A percentile compares a stretch with the other conserved stretches of the same genome.
These are phyloP conservation scores for Artibeus jamaicensis DNA, from an alignment of 2,797 vertebrate genomes.

Conservation along the genomic window DNA sequence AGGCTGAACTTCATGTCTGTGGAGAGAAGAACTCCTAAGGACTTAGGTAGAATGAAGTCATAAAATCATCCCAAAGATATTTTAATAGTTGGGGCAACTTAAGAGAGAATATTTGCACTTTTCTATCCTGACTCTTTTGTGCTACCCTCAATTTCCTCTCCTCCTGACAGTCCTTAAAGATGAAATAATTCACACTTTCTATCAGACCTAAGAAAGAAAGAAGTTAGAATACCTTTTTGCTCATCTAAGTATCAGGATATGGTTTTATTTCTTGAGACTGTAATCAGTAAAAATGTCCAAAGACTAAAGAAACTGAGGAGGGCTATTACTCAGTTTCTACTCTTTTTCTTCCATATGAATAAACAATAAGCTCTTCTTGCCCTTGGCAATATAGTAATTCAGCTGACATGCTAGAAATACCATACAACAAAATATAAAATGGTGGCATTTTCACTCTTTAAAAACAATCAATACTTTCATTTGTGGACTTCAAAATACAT, in stretches of 20 bases:
- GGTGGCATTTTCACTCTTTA: slow-evolving; percentile 61
- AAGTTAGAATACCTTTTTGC: slow-evolving; percentile 44
- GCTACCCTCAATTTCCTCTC: neutral
- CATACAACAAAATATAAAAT: slow-evolving; percentile 59
- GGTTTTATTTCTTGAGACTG: slow-evolving; percentile 63
- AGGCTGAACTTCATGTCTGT: neutral
- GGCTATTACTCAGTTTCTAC: slow-evolving; percentile 66
- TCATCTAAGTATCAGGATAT: slow-evolving; percentile 54
- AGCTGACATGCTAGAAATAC: slow-evolving; percentile 59
- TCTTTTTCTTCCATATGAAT: slow-evolving; percentile 56
- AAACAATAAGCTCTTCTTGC: slow-evolving; percentile 61
- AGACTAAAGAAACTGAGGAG: slow-evolving; percentile 59
- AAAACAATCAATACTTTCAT: slow-evolving; percentile 72
- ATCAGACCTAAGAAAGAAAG: slow-evolving; percentile 34
- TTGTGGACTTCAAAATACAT: slow-evolving; percentile 62
- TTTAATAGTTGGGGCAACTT: neutral
- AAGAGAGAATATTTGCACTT: slow-evolving; percentile 11
- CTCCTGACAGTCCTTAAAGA: neutral
- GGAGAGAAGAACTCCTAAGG: slow-evolving; percentile 5
- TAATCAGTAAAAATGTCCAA: slow-evolving; percentile 70
- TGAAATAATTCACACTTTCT: slow-evolving; percentile 47
- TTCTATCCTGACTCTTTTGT: slow-evolving; percentile 1
- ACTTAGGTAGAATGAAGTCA: slow-evolving; percentile 7
- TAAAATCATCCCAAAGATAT: slow-evolving; percentile 30
- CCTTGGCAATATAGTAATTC: slow-evolving; percentile 67